Conservation (phyloP, 2,113 vertebrate genomes). For the Triplophysa dalaica region DNA sequence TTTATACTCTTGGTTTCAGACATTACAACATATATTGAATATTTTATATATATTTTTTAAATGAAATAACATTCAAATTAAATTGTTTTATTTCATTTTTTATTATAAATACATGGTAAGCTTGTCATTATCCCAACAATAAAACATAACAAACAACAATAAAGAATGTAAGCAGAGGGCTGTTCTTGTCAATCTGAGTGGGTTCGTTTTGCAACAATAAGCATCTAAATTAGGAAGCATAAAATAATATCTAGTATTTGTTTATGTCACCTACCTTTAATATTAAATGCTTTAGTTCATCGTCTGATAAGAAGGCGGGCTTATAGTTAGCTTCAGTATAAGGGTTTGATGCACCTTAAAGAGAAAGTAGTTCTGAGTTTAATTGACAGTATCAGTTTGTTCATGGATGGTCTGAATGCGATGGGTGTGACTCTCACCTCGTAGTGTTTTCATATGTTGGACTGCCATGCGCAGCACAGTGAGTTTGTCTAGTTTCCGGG, state of each 20-base stretch:
- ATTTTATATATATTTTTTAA: too few species aligned
- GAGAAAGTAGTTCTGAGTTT: neutral
- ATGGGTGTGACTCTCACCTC: slow-evolving; percentile 77
- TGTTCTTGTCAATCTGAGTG: too few species aligned
- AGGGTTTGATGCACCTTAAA: slow-evolving; percentile 89
- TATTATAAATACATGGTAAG: too few species aligned
- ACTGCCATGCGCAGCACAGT: slow-evolving; percentile 97
- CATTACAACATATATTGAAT: too few species aligned
- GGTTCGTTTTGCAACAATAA: too few species aligned
- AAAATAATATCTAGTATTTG: neutral
- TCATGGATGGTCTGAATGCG: neutral
- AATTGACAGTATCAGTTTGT: neutral
- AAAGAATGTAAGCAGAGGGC: too few species aligned
- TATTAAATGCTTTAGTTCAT: slow-evolving; percentile 97
- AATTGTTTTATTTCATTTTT: too few species aligned
- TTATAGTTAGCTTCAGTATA: slow-evolving; percentile 99
- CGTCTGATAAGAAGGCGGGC: slow-evolving; percentile 94
- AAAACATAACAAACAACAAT: too few species aligned
- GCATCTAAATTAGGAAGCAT: neutral
- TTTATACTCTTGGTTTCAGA: too few species aligned
- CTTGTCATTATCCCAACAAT: too few species aligned
- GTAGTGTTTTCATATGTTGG: slow-evolving; percentile 95
- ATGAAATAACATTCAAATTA: too few species aligned
- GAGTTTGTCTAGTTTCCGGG: slow-evolving; percentile 94
- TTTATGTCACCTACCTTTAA: slow-evolving; percentile 77